These are phyloP conservation scores for Elephas maximus DNA, from an alignment of 2,113 vertebrate species.

Conservation along the genomic window DNA sequence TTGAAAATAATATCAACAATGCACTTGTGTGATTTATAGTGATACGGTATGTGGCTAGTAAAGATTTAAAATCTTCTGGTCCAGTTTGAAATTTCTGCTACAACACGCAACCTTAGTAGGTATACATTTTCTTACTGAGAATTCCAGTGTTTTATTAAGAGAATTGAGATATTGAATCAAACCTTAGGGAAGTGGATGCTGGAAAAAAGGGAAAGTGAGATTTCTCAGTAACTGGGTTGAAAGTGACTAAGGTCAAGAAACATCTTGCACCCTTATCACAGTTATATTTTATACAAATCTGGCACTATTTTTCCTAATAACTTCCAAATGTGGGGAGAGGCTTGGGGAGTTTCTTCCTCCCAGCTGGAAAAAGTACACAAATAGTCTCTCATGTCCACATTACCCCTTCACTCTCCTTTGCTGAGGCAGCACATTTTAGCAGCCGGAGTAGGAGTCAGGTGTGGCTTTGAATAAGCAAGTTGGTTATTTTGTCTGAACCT, in stretches of 20 bases:
- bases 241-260: background rate
- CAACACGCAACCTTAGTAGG: background rate
- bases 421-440: rapidly evolving
- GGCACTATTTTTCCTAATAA: background rate
- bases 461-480: background rate
- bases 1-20: background rate
- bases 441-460: background rate
- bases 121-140: background rate
- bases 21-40: background rate
- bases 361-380: background rate
- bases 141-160: background rate
- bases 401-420: background rate
- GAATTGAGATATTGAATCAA: background rate
- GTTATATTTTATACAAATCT: background rate
- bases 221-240: background rate
- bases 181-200: background rate
- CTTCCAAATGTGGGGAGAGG: background rate
- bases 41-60: background rate
- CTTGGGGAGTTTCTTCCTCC: background rate
- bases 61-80: background rate
- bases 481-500: background rate
- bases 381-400: background rate
- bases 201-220: background rate
- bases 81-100: background rate
- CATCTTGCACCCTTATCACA: background rate